Base-by-base conservation (phyloP, 1,140 invertebrate genomes). In the Philaenus spumarius region DNA sequence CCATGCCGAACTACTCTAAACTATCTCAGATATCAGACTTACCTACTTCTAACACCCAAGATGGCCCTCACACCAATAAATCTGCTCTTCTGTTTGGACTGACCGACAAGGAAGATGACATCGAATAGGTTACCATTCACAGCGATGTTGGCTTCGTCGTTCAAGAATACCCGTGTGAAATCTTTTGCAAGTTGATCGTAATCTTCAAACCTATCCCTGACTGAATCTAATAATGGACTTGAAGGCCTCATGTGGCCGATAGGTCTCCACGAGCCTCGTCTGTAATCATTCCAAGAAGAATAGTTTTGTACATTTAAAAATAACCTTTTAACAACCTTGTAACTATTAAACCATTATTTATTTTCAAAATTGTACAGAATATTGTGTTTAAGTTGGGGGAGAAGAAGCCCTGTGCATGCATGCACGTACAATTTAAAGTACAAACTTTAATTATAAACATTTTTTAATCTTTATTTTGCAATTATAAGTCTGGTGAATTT, bases 231-330 rank as follows among this genome's bases (percentile, higher is more conserved):
- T 22, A 96, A 76, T 1, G 93, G 93, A 24, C 90, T 94, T 0
- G 91, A 95, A 0, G 93, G 92, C 69, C 93, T 76, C 91, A 95
- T 93, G 72, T 95, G 92, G 43, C 93, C 93, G 59, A 96, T 95
- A 1, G 93, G 93, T 65, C 93, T 80, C 93, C 93, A 96, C 2
- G 92, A 95, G 56, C 90, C 90, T 75, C 84, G 75, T 63, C 83
- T 83, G 59, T 2, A 64, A 71, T 34, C 19, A n/a, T n/a, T n/a
- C n/a, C n/a, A n/a, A n/a, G n/a, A n/a, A n/a, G n/a, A n/a, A n/a
- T n/a, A n/a, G n/a, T n/a, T n/a, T n/a, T n/a, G n/a, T n/a, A n/a
- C n/a, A n/a, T n/a, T n/a, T n/a, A n/a, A n/a, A n/a, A n/a, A n/a
- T n/a, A n/a, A n/a, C n/a, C n/a, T n/a, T n/a, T n/a, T n/a, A n/a